Evolutionary conservation across 2,113 vertebrate species (phyloP).

Genomic region (Corythoichthys haematopterus): DNA sequence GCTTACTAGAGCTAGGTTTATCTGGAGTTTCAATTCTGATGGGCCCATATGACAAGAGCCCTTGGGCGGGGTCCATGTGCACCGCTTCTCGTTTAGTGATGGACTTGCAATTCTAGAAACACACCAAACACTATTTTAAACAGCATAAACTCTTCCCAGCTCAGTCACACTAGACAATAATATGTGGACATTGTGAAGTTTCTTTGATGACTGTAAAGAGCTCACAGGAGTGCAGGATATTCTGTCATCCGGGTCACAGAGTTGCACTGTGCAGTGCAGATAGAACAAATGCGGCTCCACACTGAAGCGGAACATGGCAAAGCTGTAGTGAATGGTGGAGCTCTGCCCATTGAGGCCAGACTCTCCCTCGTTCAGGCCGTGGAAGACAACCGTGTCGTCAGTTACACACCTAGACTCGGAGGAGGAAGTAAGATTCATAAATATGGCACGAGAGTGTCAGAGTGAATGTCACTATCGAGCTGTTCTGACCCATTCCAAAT

Average conservation of each 20-base stretch:
- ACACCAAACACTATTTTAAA: neutral
- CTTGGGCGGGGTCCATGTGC: constrained; percentile 24
- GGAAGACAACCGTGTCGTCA: constrained; percentile 58
- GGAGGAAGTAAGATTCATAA: neutral
- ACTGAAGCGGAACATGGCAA: constrained; percentile 70
- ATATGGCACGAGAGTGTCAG: neutral
- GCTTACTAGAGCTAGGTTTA: constrained; percentile 43
- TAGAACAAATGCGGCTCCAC: constrained; percentile 52
- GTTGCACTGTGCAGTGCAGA: constrained; percentile 69
- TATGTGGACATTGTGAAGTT: neutral
- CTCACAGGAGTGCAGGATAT: constrained; percentile 65
- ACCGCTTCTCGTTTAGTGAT: constrained; percentile 61
- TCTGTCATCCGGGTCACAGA: constrained; percentile 59
- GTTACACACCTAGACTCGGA: constrained; percentile 50
- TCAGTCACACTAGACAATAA: neutral
- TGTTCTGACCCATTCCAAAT: constrained; percentile 62
- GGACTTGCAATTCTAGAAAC: constrained; percentile 60
- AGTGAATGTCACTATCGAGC: fast-evolving
- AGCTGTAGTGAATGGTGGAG: constrained; percentile 61
- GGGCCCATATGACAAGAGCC: constrained; percentile 70
- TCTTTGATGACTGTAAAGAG: neutral
- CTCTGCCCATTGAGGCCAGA: constrained; percentile 42
- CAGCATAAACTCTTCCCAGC: neutral
- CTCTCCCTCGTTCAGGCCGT: constrained; percentile 6
- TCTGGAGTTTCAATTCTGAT: constrained; percentile 56